Conservation (phyloP, 2,888 invertebrate genomes). For the Anticlea derivata region DNA sequence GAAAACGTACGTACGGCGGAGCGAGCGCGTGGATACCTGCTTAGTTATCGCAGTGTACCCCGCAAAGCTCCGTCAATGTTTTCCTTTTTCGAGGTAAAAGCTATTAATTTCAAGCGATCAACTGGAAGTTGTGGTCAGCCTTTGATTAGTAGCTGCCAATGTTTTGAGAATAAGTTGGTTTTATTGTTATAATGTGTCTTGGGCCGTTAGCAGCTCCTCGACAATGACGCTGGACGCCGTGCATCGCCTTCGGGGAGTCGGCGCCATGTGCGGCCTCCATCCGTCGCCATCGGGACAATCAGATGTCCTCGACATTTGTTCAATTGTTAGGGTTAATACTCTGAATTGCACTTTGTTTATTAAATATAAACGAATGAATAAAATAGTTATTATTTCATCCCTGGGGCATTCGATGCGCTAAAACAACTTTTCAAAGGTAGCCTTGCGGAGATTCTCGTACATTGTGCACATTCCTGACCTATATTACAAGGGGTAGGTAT, state of each 20-base stretch:
- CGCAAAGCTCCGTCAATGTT: slow-evolving; percentile 66
- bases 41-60: slow-evolving; percentile 59
- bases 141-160: slow-evolving; percentile 60
- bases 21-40: slow-evolving; percentile 70
- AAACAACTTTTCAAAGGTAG: slow-evolving; percentile 13
- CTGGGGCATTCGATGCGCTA: slow-evolving; percentile 12
- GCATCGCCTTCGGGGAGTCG: slow-evolving; percentile 42
- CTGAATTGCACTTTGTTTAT: slow-evolving; percentile 85
- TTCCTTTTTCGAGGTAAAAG: slow-evolving; percentile 63
- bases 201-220: slow-evolving; percentile 63
- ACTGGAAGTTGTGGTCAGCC: slow-evolving; percentile 79
- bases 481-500: slow-evolving; percentile 59
- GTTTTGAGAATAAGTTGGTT: slow-evolving; percentile 62
- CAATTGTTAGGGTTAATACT: slow-evolving; percentile 82
- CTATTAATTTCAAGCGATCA: slow-evolving; percentile 66
- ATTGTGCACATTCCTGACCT: slow-evolving; percentile 66
- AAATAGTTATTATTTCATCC: slow-evolving; percentile 54
- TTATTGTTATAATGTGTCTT: slow-evolving; percentile 66
- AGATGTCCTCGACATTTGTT: slow-evolving; percentile 76
- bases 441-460: slow-evolving; percentile 29
- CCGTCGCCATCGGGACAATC: slow-evolving; percentile 62
- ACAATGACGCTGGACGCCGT: slow-evolving; percentile 61
- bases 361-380: slow-evolving; percentile 84
- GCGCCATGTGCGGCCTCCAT: slow-evolving; percentile 52
- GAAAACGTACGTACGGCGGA: slow-evolving; percentile 62